These are phyloP conservation scores for Alexandromys fortis DNA, from an alignment of 2,113 vertebrate genomes.

Conservation along the genomic window DNA sequence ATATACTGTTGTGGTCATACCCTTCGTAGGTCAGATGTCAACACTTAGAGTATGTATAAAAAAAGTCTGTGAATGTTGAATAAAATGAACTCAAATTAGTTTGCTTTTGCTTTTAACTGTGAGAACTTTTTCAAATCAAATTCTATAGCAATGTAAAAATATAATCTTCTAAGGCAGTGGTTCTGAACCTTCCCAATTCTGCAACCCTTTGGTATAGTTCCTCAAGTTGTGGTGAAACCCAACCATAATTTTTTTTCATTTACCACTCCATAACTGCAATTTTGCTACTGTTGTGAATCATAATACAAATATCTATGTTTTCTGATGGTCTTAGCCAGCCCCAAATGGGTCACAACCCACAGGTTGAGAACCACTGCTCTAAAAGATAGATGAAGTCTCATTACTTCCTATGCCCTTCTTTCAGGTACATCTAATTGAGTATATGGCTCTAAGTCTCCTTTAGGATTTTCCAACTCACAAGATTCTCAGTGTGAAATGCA, in stretches of 20 bases:
- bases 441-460: background rate
- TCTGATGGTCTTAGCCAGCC: background rate
- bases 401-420: background rate
- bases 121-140: background rate
- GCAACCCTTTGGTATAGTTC: background rate
- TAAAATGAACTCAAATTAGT: background rate
- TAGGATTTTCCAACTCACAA: background rate
- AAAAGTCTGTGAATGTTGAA: background rate
- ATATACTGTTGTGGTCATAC: too few species aligned
- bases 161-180: background rate
- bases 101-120: background rate
- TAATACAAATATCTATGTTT: background rate
- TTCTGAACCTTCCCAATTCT: background rate
- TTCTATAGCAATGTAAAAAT: background rate
- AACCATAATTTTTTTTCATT: background rate
- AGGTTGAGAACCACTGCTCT: background rate
- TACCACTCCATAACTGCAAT: background rate
- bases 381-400: background rate
- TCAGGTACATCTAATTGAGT: background rate
- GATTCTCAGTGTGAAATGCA: background rate
- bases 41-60: background rate
- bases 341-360: background rate
- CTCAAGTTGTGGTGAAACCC: background rate
- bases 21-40: background rate
- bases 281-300: background rate